Evolutionary conservation across 2,113 vertebrate species (phyloP).

Genomic region (Microtus pennsylvanicus): DNA sequence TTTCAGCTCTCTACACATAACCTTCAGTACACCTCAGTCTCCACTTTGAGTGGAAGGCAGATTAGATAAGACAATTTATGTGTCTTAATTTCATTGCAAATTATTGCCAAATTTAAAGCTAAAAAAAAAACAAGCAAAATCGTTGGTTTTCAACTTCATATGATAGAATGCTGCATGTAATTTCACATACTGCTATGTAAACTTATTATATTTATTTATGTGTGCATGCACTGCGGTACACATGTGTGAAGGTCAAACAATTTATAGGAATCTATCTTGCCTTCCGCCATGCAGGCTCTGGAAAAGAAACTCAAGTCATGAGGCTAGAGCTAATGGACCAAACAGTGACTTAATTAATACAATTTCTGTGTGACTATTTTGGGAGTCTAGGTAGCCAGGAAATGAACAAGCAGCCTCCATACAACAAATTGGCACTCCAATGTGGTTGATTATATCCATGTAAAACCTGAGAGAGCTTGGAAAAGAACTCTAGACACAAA

Average conservation of each 20-base stretch:
- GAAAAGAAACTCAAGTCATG: background rate
- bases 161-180: background rate
- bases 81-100: background rate
- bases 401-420: no score
- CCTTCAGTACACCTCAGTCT: background rate
- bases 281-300: background rate
- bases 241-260: background rate
- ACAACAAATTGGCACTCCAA: no score
- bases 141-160: background rate
- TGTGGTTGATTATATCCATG: no score
- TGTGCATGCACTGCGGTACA: background rate
- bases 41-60: background rate
- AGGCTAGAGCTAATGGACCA: background rate
- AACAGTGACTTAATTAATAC: no score
- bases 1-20: background rate
- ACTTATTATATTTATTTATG: no score
- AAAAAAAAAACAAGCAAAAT: background rate
- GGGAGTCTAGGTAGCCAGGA: no score
- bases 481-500: no score
- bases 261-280: background rate
- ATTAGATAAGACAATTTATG: background rate
- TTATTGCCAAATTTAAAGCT: background rate
- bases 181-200: background rate
- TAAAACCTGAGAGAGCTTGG: no score
- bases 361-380: no score